A percentile compares a stretch with the other conserved stretches of the same genome.
These are phyloP conservation scores for Trypoxylus dichotomus DNA, from an alignment of 1,140 invertebrate genomes.

Conservation along the genomic window DNA sequence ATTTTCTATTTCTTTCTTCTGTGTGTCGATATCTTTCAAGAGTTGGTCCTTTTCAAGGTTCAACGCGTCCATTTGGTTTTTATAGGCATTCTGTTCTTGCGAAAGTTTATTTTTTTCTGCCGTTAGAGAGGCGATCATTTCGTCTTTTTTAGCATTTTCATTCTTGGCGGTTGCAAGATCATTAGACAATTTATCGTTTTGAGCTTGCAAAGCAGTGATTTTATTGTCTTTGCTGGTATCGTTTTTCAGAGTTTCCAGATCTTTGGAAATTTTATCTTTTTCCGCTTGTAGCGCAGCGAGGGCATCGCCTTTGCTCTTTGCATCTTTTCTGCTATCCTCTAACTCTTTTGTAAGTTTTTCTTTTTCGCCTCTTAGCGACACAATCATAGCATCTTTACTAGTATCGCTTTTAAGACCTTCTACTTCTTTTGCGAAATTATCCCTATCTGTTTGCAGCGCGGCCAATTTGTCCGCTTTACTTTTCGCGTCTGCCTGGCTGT, in stretches of 20 bases:
- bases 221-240: background rate
- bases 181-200: background rate
- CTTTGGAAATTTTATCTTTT: slow-evolving; percentile 7
- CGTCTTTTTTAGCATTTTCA: background rate
- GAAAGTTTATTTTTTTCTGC: background rate
- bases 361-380: background rate
- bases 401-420: background rate
- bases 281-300: background rate
- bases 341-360: background rate
- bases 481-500: background rate
- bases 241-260: background rate
- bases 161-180: background rate
- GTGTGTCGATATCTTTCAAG: slow-evolving; percentile 15
- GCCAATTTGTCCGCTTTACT: background rate
- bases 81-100: background rate
- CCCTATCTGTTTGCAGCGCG: background rate
- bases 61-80: background rate
- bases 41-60: slow-evolving; percentile 9
- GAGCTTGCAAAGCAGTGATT: slow-evolving; percentile 7
- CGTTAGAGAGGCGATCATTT: background rate
- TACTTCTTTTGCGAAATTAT: background rate
- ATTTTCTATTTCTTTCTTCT: slow-evolving; percentile 26
- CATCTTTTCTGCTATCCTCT: background rate
- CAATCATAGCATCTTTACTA: background rate
- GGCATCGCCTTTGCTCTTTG: background rate